These are phyloP conservation scores for Dreissena rostriformis DNA, from an alignment of 1,140 invertebrate species.

Conservation along the genomic window DNA sequence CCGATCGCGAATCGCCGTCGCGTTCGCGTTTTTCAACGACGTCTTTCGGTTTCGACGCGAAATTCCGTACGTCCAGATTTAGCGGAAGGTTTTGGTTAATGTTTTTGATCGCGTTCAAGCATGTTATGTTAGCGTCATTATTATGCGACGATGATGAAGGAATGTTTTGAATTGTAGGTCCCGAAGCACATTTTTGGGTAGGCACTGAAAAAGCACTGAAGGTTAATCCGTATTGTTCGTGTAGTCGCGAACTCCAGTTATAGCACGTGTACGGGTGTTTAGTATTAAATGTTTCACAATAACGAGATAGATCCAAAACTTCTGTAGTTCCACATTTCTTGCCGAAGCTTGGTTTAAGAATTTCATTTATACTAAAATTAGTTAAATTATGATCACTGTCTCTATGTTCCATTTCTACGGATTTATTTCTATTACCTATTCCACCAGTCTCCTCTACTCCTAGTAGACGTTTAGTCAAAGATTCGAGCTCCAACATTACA, in stretches of 20 bases:
- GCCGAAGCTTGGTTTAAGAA: slow-evolving; percentile 70
- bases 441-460: not conserved
- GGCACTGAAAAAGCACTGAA: slow-evolving; percentile 30
- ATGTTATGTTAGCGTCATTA: not conserved
- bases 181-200: not conserved
- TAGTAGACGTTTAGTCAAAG: not conserved
- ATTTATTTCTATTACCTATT: not conserved
- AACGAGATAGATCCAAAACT: slow-evolving; percentile 39
- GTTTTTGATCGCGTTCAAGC: not conserved
- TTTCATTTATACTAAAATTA: slow-evolving; percentile 70
- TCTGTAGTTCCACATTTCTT: slow-evolving; percentile 31
- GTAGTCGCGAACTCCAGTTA: slow-evolving; percentile 27
- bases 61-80: slow-evolving; percentile 30
- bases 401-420: slow-evolving; percentile 19
- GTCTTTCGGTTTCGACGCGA: not conserved
- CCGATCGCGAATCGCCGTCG: not conserved
- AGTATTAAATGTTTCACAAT: not conserved
- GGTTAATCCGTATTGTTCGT: not conserved
- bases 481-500: not conserved
- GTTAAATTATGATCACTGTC: slow-evolving; percentile 52
- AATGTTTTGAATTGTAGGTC: no score
- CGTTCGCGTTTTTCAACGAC: not conserved
- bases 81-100: not conserved
- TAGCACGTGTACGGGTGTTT: not conserved
- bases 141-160: not conserved